Conservation (phyloP, 2,888 invertebrate species). For the Listrodromus nycthemerus region DNA sequence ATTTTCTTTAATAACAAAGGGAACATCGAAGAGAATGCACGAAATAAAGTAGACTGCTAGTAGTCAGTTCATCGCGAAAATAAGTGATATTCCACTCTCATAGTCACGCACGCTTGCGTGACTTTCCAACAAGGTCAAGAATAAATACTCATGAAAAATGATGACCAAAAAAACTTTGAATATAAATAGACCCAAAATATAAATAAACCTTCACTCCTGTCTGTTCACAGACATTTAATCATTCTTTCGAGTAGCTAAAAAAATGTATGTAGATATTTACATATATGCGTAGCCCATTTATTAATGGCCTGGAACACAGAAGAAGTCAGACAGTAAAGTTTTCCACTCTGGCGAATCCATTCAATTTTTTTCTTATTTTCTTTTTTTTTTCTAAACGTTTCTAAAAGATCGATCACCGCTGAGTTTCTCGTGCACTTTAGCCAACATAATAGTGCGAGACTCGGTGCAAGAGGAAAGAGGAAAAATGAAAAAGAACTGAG, state of each 20-base stretch:
- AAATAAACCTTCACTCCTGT: not conserved
- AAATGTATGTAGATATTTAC: not conserved
- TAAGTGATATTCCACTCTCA: not conserved
- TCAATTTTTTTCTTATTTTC: not conserved
- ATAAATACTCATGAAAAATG: not conserved
- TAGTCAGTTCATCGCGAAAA: not conserved
- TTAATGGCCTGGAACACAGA: constrained; percentile 12
- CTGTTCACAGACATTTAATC: not conserved
- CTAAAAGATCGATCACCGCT: constrained; percentile 52
- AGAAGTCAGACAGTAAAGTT: constrained; percentile 27
- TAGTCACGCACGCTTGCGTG: not conserved
- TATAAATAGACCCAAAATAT: not conserved
- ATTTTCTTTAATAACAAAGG: not conserved
- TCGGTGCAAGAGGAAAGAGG: constrained; percentile 22
- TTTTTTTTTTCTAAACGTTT: constrained; percentile 29
- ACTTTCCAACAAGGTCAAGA: not conserved
- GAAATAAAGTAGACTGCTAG: not conserved
- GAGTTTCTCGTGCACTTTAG: constrained; percentile 11
- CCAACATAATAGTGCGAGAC: constrained; percentile 25
- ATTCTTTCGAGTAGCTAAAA: not conserved
- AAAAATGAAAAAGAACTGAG: constrained; percentile 27
- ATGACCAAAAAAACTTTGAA: not conserved
- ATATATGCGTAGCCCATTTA: constrained; percentile 21
- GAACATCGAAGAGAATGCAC: not conserved
- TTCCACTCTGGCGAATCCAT: constrained; percentile 33